Base-by-base conservation (phyloP, 2,888 invertebrate species). In the Ferrisia virgata region DNA sequence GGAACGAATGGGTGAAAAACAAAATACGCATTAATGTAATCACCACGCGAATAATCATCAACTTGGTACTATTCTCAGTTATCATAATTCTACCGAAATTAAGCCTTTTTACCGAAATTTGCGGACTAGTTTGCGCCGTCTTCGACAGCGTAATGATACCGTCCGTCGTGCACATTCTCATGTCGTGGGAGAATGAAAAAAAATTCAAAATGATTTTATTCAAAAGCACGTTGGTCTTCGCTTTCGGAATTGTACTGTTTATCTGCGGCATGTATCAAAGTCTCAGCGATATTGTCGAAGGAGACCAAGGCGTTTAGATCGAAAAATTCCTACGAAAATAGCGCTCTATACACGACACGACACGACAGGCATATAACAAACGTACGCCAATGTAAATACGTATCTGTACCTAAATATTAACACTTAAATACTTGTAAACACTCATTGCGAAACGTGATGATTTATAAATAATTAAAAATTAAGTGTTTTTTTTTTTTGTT, bases 71-170 rank as follows among this genome's bases (percentile, higher is more conserved):
- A 18, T 83, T 83, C 33, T 18, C 43, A 0, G 28, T 83, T 9
- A 76, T 83, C 28, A 31, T 72, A 0, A 18, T 43, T 28, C 11
- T 83, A 4, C 83, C 83, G 6, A 39, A 83, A n/a, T 22, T 83
- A 9, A 43, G 76, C 11, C 31, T 76, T 1, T 83, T 83, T 33
- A 83, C 83, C 28, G 47, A 83, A 40, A 64, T 83, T 22, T 69
- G 83, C 28, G 83, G 83, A n/a, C 18, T 83, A 11, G 40, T 83
- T 0, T 83, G 83, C 47, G 72, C 72, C 9, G 47, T 83, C n/a
- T 43, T 83, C 13, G 72, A 83, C 39, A 83, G 83, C 22, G 22
- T 83, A 28, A 76, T 83, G 31, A 72, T 83, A 31, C 83, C 83
- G 9, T 40, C 83, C 8, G 18, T 83, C 11, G 64, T 83, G 5